Conservation (phyloP, 2,113 vertebrate species). For the Polyodon spathula region DNA sequence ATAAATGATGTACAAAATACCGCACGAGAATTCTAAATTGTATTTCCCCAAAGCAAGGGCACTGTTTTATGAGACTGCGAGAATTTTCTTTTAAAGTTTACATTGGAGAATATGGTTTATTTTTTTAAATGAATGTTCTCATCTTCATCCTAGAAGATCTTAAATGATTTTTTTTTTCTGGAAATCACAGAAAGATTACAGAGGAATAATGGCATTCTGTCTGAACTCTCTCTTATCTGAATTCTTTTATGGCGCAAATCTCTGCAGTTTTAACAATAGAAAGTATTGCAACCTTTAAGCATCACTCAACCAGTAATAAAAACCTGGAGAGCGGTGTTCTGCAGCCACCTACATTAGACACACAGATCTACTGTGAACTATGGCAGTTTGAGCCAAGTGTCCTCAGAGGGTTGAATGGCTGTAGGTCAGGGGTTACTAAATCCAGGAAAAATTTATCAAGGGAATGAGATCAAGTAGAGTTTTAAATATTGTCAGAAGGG, state of each 20-base stretch:
- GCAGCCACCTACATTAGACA: slow-evolving; percentile 29
- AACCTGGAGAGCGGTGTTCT: slow-evolving; percentile 26
- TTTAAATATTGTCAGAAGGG: slow-evolving; percentile 66
- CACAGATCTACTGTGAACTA: slow-evolving; percentile 32
- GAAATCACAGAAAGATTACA: slow-evolving; percentile 21
- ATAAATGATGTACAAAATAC: slow-evolving; percentile 45
- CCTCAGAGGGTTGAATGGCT: slow-evolving; percentile 30
- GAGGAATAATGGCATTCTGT: slow-evolving; percentile 18
- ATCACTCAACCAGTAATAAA: slow-evolving; percentile 12
- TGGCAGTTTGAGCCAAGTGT: slow-evolving; percentile 52
- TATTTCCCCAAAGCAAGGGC: slow-evolving; percentile 36
- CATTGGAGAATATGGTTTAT: slow-evolving; percentile 42
- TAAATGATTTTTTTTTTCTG: slow-evolving; percentile 22
- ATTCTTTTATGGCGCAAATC: slow-evolving; percentile 18
- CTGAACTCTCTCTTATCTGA: slow-evolving; percentile 18
- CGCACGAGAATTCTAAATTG: slow-evolving; percentile 35
- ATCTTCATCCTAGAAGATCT: slow-evolving; percentile 5
- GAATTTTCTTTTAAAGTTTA: slow-evolving; percentile 44
- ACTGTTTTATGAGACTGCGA: slow-evolving; percentile 34
- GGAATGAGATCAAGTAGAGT: slow-evolving; percentile 59
- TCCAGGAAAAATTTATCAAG: slow-evolving; percentile 61
- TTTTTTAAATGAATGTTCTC: slow-evolving; percentile 10
- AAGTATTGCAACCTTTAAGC: slow-evolving; percentile 16
- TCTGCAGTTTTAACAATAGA: slow-evolving; percentile 17
- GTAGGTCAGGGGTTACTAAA: slow-evolving; percentile 57